These are phyloP conservation scores for Hydrolagus colliei DNA, from an alignment of 2,797 vertebrate species.

Conservation along the genomic window DNA sequence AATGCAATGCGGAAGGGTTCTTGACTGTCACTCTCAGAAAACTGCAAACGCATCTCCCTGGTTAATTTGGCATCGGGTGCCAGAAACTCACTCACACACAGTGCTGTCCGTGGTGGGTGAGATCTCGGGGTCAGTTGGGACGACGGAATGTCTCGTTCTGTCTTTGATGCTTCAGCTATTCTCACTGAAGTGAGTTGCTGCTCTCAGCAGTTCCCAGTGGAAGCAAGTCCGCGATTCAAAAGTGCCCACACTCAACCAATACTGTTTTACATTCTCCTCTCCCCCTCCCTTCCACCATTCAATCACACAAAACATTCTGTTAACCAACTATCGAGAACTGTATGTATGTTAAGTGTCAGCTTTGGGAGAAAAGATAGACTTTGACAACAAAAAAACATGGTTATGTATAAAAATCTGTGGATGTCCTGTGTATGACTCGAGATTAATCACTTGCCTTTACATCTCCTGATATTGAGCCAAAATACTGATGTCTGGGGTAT, in stretches of 20 bases:
- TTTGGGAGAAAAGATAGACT: neutral
- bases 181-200: neutral
- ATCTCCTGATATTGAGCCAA: neutral
- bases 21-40: neutral
- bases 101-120: neutral
- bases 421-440: neutral
- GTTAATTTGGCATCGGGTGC: neutral
- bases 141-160: neutral
- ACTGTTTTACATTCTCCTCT: neutral
- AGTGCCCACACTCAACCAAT: neutral
- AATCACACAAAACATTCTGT: neutral
- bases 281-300: neutral
- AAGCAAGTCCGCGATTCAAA: neutral
- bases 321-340: neutral
- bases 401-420: neutral
- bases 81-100: neutral
- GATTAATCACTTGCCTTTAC: neutral
- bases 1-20: neutral
- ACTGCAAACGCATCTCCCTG: neutral
- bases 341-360: neutral
- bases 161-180: neutral
- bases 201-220: neutral
- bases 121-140: neutral
- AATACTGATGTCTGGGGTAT: too few relatives aligned
- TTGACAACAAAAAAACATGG: too few relatives aligned